These are phyloP conservation scores for Cylindroiulus punctatus DNA, from an alignment of 2,888 invertebrate species.

Conservation along the genomic window DNA sequence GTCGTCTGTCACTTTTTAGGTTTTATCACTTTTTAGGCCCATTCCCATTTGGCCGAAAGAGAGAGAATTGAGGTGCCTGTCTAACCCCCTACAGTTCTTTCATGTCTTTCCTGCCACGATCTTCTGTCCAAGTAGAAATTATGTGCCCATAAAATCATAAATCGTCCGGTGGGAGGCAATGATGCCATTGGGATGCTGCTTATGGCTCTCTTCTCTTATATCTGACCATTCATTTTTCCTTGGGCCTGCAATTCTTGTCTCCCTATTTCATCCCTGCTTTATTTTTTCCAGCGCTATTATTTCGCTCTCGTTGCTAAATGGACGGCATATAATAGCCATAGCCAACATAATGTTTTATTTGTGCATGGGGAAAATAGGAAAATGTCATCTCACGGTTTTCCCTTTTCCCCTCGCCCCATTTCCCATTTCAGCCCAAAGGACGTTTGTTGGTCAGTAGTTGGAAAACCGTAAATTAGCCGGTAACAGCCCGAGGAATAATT, in stretches of 20 bases:
- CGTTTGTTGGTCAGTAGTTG: constrained; percentile 42
- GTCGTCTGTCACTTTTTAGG: constrained; percentile 47
- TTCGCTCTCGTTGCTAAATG: constrained; percentile 49
- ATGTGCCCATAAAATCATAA: constrained; percentile 54
- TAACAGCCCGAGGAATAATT: constrained; percentile 55
- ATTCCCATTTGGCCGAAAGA: constrained; percentile 48
- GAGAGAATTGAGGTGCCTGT: constrained; percentile 46
- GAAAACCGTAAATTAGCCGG: constrained; percentile 54
- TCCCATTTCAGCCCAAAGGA: constrained; percentile 13
- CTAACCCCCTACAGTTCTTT: constrained; percentile 50
- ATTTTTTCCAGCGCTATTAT: constrained; percentile 49
- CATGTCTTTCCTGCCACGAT: constrained; percentile 52
- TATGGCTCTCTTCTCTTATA: constrained; percentile 48
- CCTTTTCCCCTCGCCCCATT: constrained; percentile 3
- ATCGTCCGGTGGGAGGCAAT: constrained; percentile 52
- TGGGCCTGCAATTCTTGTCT: constrained; percentile 44
- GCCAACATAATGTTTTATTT: constrained; percentile 34
- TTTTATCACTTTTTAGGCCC: constrained; percentile 48
- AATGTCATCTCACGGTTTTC: constrained; percentile 46
- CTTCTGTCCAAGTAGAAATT: constrained; percentile 48
- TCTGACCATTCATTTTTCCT: constrained; percentile 48
- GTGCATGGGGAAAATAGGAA: constrained; percentile 48
- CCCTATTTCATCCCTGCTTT: constrained; percentile 48
- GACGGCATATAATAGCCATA: constrained; percentile 48
- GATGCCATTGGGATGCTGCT: constrained; percentile 19